Base-by-base conservation (phyloP, 2,113 vertebrate genomes). In the Poecile atricapillus region DNA sequence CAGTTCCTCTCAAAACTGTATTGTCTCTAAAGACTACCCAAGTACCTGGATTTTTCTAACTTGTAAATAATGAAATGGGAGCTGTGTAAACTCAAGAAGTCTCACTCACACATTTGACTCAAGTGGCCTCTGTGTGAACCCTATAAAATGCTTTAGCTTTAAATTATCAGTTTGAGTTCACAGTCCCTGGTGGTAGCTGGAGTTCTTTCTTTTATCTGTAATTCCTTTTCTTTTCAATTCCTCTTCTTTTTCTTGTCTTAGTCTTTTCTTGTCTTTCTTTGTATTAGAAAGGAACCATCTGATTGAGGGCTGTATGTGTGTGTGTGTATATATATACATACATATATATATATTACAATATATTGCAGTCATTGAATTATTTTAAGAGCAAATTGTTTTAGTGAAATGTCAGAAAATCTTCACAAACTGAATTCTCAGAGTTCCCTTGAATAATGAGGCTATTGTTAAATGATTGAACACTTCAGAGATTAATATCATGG, bases 401-500 rank as follows among this genome's bases (percentile, higher is more conserved):
- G 87, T 75, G 67, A 97, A 96, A 94, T 78, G 89, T 93, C 75
- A 95, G 93, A 95, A 97, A 97, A 96, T 89, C 93, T 84, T 83
- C 56, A 49, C 82, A 84, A 97, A 79, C 41, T 6, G 33, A 92
- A 94, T 20, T 13, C 91, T 90, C 27, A 28, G 87, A 67, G 71
- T 87, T 96, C 63, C 59, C 43, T 50, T 86, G 68, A 96, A 98
- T 96, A 97, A 97, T 95, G 94, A 95, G 62, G 68, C 91, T 93
- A 94, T 97, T 97, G 94, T 97, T 89, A 96, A 93, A 81, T 87
- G 96, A 96, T 41, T 97, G 97, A 96, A 83, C 95, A 89, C 91
- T 96, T 97, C 52, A 81, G 94, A 97, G 95, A 97, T 96, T 94
- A 89, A 82, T 97, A 85, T 96, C 93, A 82, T 49, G 84, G 94